Base-by-base conservation (phyloP, 1,140 invertebrate genomes). In the Oreohelix idahoensis region DNA sequence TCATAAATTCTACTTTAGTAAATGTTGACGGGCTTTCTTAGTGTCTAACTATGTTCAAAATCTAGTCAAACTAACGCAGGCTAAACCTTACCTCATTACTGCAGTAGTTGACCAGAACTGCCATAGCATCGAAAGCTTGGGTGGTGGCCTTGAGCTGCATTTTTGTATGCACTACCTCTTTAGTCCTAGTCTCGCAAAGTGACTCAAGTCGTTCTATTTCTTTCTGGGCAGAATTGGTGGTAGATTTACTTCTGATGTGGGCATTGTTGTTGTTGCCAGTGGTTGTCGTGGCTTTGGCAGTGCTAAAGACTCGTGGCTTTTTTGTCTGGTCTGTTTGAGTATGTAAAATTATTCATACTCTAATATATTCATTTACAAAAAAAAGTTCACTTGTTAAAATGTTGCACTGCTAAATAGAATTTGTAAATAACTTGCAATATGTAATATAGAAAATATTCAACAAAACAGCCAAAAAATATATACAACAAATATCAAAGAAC, bases 191-290 rank as follows among this genome's bases (percentile, higher is more conserved):
- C 83, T 93, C 93, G 84, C 93, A 93, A 23, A 93, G 86, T 0
- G 90, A 90, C 86, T 93, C 92, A 36, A 93, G 89, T 36, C 92
- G 87, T 1, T 86, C 88, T 36, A 93, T 90, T 85, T 93, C 93
- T 36, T 66, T 45, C 35, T 15, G 15, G 32, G 63, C 29, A 23
- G 8, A 17, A 8, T n/a, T 32, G 20, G 8, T 32, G 8, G n/a
- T 66, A 5, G 17, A 11, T 10, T 11, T 35, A 15, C 63, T 32
- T 5, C 42, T 13, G 38, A 10, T 4, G n/a, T 23, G 75, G 29
- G 29, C 69, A 17, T 58, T 58, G 53, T 66, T 66, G 29, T 29
- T 32, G 53, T 4, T 23, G 70, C n/a, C 35, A 35, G 17, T 29
- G 20, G 8, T 32, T 49, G 29, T n/a, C 4, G 49, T 26, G 2